Evolutionary conservation across 2,113 vertebrate species (phyloP), one percentile per base, ranked within the genome.

Genomic region (Tinamus guttatus): DNA sequence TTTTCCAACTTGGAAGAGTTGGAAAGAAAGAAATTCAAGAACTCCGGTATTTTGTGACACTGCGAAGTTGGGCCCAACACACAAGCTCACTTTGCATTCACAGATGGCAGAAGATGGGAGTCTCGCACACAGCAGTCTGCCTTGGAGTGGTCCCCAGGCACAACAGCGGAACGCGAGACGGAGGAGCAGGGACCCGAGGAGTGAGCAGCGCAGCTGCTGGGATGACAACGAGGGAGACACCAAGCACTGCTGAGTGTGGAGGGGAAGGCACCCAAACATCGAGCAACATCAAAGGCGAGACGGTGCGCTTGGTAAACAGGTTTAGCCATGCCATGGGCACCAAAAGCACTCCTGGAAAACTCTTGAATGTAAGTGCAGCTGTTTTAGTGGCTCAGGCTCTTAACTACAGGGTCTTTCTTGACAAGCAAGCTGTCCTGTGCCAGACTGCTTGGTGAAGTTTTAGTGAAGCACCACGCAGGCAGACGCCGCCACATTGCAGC

Each of bases 291-390:
- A 40, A 69, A 28, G 54, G 85, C 7, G 12, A 12, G 73, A 83
- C 21, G 8, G 51, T 0, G 2, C 9, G 27, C 11, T 41, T 51
- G 21, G 15, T 78, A 25, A 36, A 9, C 32, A 16, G 18, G 60
- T 49, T 14, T 6, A 56, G 30, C 22, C 49, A 32, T 5, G 49
- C 7, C 59, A 64, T 0, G 0, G 32, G 38, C 10, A 3, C 28
- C 22, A 25, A 91, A 47, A 70, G 19, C 22, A 7, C 32, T 32
- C 13, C 13, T 3, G 27, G 68, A 25, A 36, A 12, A 56, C 54
- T n/a, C 34, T 24, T 9, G 38, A 81, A 3, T 17, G 15, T 17
- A 16, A 64, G 25, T 0, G 0, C 19, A 11, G 32, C 7, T 4
- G 1, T 14, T 62, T 32, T 36, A 13, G 22, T 3, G 2, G 8